These are phyloP conservation scores for Oligia fasciuncula DNA, from an alignment of 2,888 invertebrate genomes.

Conservation along the genomic window DNA sequence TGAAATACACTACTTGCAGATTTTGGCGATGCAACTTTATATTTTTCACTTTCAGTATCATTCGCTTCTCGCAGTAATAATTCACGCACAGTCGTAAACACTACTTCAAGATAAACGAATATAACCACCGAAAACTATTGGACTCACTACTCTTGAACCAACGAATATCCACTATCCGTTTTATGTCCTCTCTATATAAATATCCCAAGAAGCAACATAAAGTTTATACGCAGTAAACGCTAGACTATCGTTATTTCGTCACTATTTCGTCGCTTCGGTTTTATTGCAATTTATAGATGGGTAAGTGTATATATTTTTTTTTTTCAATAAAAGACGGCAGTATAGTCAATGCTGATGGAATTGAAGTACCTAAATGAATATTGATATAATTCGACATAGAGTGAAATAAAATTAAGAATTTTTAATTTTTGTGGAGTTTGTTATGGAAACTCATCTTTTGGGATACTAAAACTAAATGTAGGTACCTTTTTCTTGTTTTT, in stretches of 20 bases:
- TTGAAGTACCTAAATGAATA: conserved; percentile 23
- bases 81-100: conserved; percentile 31
- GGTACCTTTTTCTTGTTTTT: background rate
- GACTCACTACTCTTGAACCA: conserved; percentile 17
- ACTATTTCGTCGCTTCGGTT: conserved; percentile 51
- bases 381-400: background rate
- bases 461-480: background rate
- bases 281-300: conserved; percentile 48
- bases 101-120: conserved; percentile 26
- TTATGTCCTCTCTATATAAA: conserved; percentile 62
- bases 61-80: background rate
- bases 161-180: conserved; percentile 53
- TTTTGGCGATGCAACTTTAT: background rate
- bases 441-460: background rate
- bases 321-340: conserved; percentile 31
- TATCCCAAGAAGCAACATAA: conserved; percentile 66
- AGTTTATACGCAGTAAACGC: conserved; percentile 72
- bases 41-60: background rate
- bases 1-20: background rate
- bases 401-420: background rate
- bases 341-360: background rate
- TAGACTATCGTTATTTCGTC: conserved; percentile 59
- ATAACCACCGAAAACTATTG: conserved; percentile 38
- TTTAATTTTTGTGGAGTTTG: background rate
- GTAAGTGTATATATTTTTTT: conserved; percentile 14